These are phyloP conservation scores for Urosaurus nigricauda DNA, from an alignment of 2,797 vertebrate species.

Conservation along the genomic window DNA sequence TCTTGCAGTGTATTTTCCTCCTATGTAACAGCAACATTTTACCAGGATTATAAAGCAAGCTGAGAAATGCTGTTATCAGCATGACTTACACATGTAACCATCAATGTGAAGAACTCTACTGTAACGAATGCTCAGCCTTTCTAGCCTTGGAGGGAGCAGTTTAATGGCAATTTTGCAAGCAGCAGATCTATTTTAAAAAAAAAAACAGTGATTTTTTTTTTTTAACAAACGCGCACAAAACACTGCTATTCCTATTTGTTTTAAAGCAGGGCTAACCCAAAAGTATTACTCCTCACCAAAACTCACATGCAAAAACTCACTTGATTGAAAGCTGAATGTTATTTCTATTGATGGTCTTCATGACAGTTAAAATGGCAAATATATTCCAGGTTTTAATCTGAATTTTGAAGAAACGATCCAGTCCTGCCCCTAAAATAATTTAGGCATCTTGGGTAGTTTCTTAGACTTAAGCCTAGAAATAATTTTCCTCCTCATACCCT, in stretches of 20 bases:
- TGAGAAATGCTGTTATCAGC: not conserved
- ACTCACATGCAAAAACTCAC: not conserved
- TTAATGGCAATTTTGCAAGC: conserved; percentile 87
- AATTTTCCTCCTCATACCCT: too few species aligned
- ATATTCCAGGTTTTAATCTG: too few species aligned
- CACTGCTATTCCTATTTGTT: not conserved
- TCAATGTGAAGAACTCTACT: conserved; percentile 84
- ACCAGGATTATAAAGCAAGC: not conserved
- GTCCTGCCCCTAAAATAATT: too few species aligned
- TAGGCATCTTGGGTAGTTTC: too few species aligned
- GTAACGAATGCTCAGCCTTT: conserved; percentile 80
- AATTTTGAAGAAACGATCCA: too few species aligned
- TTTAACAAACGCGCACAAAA: rapidly evolving
- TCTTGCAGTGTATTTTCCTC: too few species aligned
- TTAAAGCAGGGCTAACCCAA: not conserved
- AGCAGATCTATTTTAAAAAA: conserved; percentile 78
- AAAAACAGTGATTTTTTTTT: conserved; percentile 34
- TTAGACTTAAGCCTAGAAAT: too few species aligned
- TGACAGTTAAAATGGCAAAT: too few species aligned
- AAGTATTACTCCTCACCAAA: not conserved
- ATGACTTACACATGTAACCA: conserved; percentile 82
- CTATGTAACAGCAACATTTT: not conserved
- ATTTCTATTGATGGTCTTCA: not conserved
- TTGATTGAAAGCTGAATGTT: not conserved
- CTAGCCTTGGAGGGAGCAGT: conserved; percentile 82